phyloP scores from a whole-genome alignment of 2,888 invertebrate genomes.

The Mimachlamys varia region DNA sequence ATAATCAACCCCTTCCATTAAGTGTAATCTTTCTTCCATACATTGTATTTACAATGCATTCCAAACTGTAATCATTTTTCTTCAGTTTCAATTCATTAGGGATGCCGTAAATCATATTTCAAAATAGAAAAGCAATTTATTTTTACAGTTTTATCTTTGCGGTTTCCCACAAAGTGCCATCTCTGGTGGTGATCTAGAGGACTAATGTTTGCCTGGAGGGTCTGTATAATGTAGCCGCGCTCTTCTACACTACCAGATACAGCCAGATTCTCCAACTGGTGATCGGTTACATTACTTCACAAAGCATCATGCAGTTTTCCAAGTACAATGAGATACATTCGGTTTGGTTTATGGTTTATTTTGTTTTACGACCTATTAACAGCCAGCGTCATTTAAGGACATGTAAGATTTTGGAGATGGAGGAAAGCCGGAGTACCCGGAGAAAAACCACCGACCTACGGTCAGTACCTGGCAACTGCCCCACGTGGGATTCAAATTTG shows the following conservation, averaged over 20 bases:
- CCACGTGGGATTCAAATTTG: no score
- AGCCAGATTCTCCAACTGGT: not conserved
- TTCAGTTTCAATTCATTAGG: not conserved
- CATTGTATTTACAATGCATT: not conserved
- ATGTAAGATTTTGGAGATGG: no score
- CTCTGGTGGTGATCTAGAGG: not conserved
- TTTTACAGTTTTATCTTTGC: not conserved
- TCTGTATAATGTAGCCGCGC: not conserved
- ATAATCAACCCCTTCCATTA: not conserved
- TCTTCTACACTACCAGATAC: not conserved
- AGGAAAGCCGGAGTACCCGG: no score
- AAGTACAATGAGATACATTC: no score
- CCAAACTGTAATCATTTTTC: not conserved
- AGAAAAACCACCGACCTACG: no score
- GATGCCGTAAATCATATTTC: not conserved
- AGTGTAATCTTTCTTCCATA: not conserved
- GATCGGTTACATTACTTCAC: not conserved
- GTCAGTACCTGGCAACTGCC: no score
- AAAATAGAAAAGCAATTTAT: constrained; percentile 2
- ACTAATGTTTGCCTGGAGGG: not conserved
- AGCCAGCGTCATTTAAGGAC: no score
- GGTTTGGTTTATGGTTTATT: no score
- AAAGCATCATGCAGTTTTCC: no score
- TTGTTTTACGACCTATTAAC: no score
- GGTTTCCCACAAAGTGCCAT: not conserved